These are phyloP conservation scores for Acanthococcus lagerstroemiae DNA, from an alignment of 2,888 invertebrate species.

Conservation along the genomic window DNA sequence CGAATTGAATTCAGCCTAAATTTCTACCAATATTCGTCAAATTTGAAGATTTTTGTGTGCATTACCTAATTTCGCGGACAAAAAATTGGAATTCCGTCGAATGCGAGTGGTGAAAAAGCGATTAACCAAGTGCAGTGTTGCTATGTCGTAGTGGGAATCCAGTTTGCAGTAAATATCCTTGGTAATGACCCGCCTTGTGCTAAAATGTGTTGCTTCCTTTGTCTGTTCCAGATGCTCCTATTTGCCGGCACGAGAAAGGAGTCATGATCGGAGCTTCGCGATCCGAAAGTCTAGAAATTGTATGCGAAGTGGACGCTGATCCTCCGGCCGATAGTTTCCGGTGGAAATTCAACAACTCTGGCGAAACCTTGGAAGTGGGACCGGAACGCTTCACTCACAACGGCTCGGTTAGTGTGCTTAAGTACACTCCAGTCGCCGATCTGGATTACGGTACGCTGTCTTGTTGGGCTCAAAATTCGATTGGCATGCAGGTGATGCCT, in stretches of 20 bases:
- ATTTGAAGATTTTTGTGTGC: too few relatives aligned
- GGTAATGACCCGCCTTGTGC: too few relatives aligned
- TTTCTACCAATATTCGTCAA: too few relatives aligned
- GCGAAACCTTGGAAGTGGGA: slow-evolving; percentile 74
- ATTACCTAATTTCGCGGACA: too few relatives aligned
- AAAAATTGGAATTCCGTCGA: too few relatives aligned
- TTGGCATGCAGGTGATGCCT: slow-evolving; percentile 70
- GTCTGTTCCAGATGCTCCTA: slow-evolving; percentile 61
- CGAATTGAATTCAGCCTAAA: too few relatives aligned
- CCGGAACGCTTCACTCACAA: slow-evolving; percentile 63
- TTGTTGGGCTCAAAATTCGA: slow-evolving; percentile 74
- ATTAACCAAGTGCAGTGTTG: too few relatives aligned
- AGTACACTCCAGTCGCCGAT: slow-evolving; percentile 50
- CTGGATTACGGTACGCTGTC: slow-evolving; percentile 80
- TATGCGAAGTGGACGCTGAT: slow-evolving; percentile 84
- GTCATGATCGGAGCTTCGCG: slow-evolving; percentile 79
- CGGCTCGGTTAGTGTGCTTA: slow-evolving; percentile 54
- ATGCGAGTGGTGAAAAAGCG: too few relatives aligned
- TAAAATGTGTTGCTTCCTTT: too few relatives aligned
- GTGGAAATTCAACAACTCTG: slow-evolving; percentile 92
- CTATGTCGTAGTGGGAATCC: too few relatives aligned
- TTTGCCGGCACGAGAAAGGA: slow-evolving; percentile 65
- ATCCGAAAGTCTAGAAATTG: slow-evolving; percentile 74
- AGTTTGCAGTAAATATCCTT: too few relatives aligned
- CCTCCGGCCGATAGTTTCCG: slow-evolving; percentile 80